Percentiles rank a stretch among this genome's conserved stretches.
These are phyloP conservation scores for Harlomillsia oculata DNA, from an alignment of 1,140 invertebrate species.

Conservation along the genomic window DNA sequence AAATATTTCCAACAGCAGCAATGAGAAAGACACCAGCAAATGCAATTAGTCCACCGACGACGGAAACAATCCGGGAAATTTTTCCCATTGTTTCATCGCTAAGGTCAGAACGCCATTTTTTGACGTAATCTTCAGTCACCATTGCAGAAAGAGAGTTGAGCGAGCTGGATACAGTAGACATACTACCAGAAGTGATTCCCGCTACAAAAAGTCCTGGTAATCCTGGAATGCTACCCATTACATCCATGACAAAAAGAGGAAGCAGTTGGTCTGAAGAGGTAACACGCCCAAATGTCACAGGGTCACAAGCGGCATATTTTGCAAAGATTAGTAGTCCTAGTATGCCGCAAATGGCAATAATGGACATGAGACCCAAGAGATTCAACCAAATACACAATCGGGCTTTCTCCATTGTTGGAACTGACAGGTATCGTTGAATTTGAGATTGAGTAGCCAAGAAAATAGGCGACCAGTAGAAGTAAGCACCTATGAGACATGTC, in stretches of 20 bases:
- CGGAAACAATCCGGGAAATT: constrained; percentile 16
- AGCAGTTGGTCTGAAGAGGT: constrained; percentile 38
- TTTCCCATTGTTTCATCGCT: constrained; percentile 3
- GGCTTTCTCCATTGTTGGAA: constrained; percentile 32
- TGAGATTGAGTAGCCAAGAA: constrained; percentile 53
- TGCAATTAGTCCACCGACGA: constrained; percentile 10
- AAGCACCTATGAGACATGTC: constrained; percentile 46
- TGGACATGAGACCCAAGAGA: constrained; percentile 12
- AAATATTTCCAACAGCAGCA: constrained; percentile 11
- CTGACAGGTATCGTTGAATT: constrained; percentile 47
- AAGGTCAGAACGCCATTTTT: constrained; percentile 5
- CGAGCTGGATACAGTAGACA: constrained; percentile 32
- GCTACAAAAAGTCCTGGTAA: constrained; percentile 36
- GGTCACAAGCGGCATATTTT: constrained; percentile 18
- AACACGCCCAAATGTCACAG: constrained; percentile 34
- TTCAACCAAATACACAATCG: too few species aligned
- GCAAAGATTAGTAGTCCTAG: constrained; percentile 16
- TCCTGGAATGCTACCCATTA: constrained; percentile 37
- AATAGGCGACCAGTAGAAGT: constrained; percentile 49
- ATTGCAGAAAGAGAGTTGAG: constrained; percentile 26
- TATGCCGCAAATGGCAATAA: constrained; percentile 12
- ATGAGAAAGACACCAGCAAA: constrained; percentile 25
- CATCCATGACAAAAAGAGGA: constrained; percentile 44
- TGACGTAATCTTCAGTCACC: constrained; percentile 24
- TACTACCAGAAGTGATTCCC: constrained; percentile 46